Evolutionary conservation across 2,888 invertebrate species (phyloP), one percentile per base, ranked within the genome.

Genomic region (Drosophila mayaguana): DNA sequence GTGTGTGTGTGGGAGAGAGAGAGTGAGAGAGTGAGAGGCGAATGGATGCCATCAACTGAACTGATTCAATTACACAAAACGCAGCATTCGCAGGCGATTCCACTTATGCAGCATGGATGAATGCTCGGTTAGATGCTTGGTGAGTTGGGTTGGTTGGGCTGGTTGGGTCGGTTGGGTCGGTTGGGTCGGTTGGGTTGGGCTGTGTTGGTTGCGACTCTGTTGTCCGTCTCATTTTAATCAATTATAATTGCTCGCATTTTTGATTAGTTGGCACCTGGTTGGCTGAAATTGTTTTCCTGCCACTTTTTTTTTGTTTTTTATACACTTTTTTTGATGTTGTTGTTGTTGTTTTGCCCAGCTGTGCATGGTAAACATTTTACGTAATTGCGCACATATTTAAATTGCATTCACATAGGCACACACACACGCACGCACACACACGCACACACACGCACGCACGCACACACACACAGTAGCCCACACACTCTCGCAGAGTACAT

Each of bases 201-300:
- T 43, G 50, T 36, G 1, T 36, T 28, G 28, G 45, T 34, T 36
- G 50, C 14, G 38, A 18, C 54, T 45, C 28, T 18, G 68, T 55
- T 48, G 51, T 68, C 64, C 20, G 69, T 63, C 71, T 78, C 82
- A 84, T 81, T 83, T 83, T 83, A 83, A 83, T 83, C 89, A 83
- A 89, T 83, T 83, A 89, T 83, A 83, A 83, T 83, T 83, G 84
- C 89, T 87, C 66, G 80, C 69, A 89, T 83, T 89, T 83, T 83
- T 87, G 89, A 83, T 83, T 89, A 83, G 89, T 89, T 88, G 75
- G 84, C 83, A 83, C 83, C 87, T 81, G 83, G 72, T 51, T 85
- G 67, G 66, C 66, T 59, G 61, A 68, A 78, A 83, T 81, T 70
- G 78, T 74, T 86, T 74, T 83, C 59, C 45, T 48, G 50, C 62